Conservation (phyloP, 2,113 vertebrate genomes). For the Butastur rufipennis region DNA sequence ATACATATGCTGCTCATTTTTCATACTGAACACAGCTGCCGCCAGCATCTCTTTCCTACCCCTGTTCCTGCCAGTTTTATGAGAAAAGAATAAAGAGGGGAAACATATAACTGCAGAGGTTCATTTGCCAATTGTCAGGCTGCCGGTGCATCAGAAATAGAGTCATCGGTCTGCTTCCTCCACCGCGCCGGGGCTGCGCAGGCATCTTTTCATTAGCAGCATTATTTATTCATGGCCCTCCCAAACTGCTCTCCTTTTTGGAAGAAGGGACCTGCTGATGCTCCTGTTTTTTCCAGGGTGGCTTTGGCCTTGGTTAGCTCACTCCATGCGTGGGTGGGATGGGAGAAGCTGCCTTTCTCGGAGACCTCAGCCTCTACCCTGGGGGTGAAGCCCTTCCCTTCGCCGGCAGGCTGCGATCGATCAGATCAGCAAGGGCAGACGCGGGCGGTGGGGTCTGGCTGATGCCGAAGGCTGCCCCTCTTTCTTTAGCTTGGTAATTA, state of each 20-base stretch:
- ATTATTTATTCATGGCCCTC: not conserved
- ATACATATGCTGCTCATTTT: constrained; percentile 61
- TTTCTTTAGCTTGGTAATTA: constrained; percentile 3
- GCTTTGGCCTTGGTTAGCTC: not conserved
- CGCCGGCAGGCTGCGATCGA: not conserved
- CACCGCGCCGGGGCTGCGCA: not conserved
- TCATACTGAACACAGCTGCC: constrained; percentile 58
- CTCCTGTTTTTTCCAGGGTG: not conserved
- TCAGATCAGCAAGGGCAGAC: not conserved
- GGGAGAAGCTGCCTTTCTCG: not conserved
- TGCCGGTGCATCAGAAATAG: not conserved
- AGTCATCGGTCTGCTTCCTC: not conserved
- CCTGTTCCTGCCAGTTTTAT: constrained; percentile 55
- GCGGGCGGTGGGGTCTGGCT: not conserved
- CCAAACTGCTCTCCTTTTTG: not conserved
- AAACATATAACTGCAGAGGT: constrained; percentile 27
- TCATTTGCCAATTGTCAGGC: constrained; percentile 69
- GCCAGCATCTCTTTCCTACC: constrained; percentile 48
- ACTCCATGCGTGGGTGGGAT: rapidly evolving
- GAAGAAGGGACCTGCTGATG: not conserved
- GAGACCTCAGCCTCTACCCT: not conserved
- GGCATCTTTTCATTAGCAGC: not conserved
- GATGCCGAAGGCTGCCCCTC: not conserved
- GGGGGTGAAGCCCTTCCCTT: not conserved
- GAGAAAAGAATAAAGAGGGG: constrained; percentile 59